Percentiles rank a stretch among this genome's conserved stretches.
These are phyloP conservation scores for Brachyhypopomus occidentalis DNA, from an alignment of 2,113 vertebrate genomes.

Conservation along the genomic window DNA sequence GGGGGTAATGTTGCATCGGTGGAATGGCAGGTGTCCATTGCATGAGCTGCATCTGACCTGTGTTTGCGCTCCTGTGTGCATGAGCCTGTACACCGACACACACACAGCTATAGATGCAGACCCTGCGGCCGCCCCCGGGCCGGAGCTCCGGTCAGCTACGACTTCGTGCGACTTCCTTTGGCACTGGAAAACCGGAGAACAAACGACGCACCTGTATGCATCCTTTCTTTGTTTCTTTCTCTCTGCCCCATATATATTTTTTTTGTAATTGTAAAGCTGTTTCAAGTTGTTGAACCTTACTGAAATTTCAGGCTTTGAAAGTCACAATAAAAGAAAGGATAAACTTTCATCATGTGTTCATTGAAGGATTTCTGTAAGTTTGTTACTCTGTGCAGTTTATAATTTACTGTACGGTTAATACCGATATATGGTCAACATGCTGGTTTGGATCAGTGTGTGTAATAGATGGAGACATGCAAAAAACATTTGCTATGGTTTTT, in stretches of 20 bases:
- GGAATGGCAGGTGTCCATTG: slow-evolving; percentile 61
- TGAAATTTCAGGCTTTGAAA: slow-evolving; percentile 62
- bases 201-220: slow-evolving; percentile 52
- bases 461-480: no score
- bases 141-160: slow-evolving; percentile 47
- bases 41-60: slow-evolving; percentile 63
- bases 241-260: slow-evolving; percentile 18
- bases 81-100: slow-evolving; percentile 54
- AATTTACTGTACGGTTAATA: no score
- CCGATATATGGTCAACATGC: no score
- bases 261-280: slow-evolving; percentile 59
- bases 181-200: slow-evolving; percentile 45
- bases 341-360: background rate
- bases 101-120: background rate
- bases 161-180: slow-evolving; percentile 35
- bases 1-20: background rate
- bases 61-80: slow-evolving; percentile 68
- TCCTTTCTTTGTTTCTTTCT: slow-evolving; percentile 57
- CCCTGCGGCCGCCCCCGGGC: slow-evolving; percentile 52
- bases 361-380: background rate
- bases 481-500: no score
- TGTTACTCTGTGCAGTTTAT: background rate
- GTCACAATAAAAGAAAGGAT: slow-evolving; percentile 51
- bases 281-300: slow-evolving; percentile 66
- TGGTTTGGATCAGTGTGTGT: no score